Conservation (phyloP, 2,113 vertebrate species). For the Coregonus clupeaformis region DNA sequence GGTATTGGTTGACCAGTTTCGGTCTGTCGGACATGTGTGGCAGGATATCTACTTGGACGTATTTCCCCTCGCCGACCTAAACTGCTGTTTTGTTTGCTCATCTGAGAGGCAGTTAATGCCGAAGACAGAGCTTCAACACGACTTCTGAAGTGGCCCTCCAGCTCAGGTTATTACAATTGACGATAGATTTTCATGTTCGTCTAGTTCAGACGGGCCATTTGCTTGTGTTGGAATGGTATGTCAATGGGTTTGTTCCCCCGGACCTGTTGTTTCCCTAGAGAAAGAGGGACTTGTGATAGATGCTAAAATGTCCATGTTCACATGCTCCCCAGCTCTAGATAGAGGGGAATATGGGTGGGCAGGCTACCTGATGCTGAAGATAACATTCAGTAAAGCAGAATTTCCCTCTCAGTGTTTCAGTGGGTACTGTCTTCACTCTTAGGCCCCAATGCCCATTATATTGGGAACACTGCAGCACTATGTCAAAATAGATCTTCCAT, state of each 20-base stretch:
- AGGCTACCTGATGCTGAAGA: constrained; percentile 21
- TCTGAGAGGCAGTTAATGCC: too few species aligned
- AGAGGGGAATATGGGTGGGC: not conserved
- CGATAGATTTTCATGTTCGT: too few species aligned
- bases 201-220: not conserved
- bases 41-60: constrained; percentile 18
- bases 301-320: not conserved
- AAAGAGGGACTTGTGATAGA: not conserved
- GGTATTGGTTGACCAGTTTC: not conserved
- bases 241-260: not conserved
- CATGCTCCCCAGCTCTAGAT: not conserved
- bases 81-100: constrained; percentile 6
- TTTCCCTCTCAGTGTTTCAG: too few species aligned
- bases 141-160: too few species aligned
- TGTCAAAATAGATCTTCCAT: too few species aligned
- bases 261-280: not conserved
- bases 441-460: too few species aligned
- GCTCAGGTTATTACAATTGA: too few species aligned
- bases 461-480: too few species aligned
- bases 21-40: not conserved
- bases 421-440: too few species aligned
- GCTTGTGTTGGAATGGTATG: not conserved
- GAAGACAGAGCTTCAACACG: too few species aligned
- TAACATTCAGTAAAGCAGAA: constrained; percentile 17
- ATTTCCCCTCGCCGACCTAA: constrained; percentile 20